phyloP scores from a whole-genome alignment of 2,113 vertebrate genomes.

The Synodontis membranacea region DNA sequence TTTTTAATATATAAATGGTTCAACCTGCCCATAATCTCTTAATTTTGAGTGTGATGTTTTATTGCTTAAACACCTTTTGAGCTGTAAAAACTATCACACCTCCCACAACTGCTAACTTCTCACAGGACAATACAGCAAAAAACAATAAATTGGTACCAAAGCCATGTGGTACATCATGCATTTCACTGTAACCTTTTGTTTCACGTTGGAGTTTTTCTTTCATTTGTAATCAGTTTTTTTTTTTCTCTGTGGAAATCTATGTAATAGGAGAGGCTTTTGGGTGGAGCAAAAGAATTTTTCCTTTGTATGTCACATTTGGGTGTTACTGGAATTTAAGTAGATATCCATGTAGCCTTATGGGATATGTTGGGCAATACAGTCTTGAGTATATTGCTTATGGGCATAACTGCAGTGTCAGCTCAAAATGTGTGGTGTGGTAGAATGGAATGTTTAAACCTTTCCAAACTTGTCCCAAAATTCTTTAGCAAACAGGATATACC shows the following conservation, averaged over 20 bases:
- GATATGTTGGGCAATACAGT: neutral
- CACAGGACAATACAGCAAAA: neutral
- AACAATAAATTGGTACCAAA: neutral
- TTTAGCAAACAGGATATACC: neutral
- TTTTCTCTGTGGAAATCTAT: neutral
- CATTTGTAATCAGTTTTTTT: neutral
- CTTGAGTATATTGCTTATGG: neutral
- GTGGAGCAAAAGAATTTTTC: neutral
- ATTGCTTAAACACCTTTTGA: no score
- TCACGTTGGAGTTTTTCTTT: neutral
- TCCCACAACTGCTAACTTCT: neutral
- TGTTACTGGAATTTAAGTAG: neutral
- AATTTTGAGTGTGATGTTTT: neutral
- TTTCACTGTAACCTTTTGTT: neutral
- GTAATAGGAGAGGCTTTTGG: neutral
- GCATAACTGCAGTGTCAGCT: neutral
- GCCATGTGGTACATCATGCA: neutral
- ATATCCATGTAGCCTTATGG: neutral
- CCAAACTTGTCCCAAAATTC: neutral
- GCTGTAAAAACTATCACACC: neutral
- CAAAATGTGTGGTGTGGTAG: neutral
- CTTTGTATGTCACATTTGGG: neutral
- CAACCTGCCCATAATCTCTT: neutral
- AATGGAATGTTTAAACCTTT: conserved; percentile 11
- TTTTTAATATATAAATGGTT: no score